Evolutionary conservation across 2,888 invertebrate genomes (phyloP), one percentile per base, ranked within the genome.

Genomic region (Plagodis dolabraria): DNA sequence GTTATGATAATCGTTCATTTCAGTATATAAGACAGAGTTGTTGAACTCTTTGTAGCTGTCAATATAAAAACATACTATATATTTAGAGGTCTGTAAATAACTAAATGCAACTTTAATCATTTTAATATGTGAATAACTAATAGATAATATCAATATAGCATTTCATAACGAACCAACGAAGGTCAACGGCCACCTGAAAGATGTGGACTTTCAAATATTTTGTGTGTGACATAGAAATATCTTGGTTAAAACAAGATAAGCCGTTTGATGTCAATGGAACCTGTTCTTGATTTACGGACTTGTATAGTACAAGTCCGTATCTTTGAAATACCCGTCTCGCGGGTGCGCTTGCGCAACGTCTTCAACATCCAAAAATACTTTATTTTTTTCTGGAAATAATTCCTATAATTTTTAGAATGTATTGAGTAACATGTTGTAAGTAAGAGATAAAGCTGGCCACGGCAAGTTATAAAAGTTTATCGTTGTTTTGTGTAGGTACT

Each of bases 191-290:
- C 63, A 63, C 67, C 78, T 80, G 80, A 80, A 79, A 80, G 72
- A 83, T 80, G 73, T 79, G 68, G 72, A 83, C 85, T 85, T 86
- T 85, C 84, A 82, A 85, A 85, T 80, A 78, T 72, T 74, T 72
- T 63, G 67, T 75, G 67, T 75, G 76, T 77, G 76, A 80, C 77
- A 80, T 72, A 71, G 78, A 79, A 78, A 75, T 72, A 74, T 73
- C 47, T 64, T 36, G 55, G 38, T 65, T 71, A 66, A 72, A 68
- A 79, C 73, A 76, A 74, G 77, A 75, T 75, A 67, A 67, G 65
- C 70, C 62, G 70, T 62, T 60, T 63, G 62, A 60, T 73, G 68
- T 72, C 71, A 73, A 68, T 71, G 61, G 50, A 76, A 82, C 80
- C 80, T 55, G 80, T 81, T 77, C 57, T 68, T 66, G 66, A 69